Conservation (phyloP, 2,888 invertebrate species). For the Biston stratarius region DNA sequence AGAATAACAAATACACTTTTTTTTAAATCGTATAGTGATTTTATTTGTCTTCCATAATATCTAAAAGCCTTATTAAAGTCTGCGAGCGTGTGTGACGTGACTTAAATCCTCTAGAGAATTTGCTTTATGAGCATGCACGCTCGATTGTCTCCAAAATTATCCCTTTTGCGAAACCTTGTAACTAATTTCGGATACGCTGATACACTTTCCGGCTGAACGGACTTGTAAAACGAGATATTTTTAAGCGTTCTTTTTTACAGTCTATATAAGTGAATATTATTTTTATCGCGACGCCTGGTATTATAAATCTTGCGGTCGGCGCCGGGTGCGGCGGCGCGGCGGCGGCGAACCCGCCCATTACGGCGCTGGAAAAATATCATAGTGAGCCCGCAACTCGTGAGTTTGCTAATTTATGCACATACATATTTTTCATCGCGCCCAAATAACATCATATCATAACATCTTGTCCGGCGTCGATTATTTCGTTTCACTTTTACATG, state of each 20-base stretch:
- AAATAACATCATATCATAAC: constrained; percentile 34
- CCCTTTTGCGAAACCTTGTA: constrained; percentile 19
- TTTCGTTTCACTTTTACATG: constrained; percentile 47
- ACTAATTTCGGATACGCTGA: constrained; percentile 23
- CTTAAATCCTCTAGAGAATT: background rate
- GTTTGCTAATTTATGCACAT: constrained; percentile 41
- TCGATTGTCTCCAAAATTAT: constrained; percentile 1
- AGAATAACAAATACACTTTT: too few species aligned
- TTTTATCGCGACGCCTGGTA: constrained; percentile 47
- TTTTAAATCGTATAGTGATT: too few species aligned
- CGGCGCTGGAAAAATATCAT: constrained; percentile 35
- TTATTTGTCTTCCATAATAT: too few species aligned
- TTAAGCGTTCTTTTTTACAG: constrained; percentile 36
- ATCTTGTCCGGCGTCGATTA: constrained; percentile 31
- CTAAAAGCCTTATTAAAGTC: too few species aligned
- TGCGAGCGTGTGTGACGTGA: too few species aligned
- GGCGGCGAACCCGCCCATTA: constrained; percentile 25
- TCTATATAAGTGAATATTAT: constrained; percentile 42
- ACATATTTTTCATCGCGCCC: constrained; percentile 30
- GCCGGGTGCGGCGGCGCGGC: constrained; percentile 45
- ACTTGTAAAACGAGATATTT: constrained; percentile 42
- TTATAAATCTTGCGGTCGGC: constrained; percentile 57
- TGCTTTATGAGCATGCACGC: constrained; percentile 1
- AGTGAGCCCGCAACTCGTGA: constrained; percentile 44
- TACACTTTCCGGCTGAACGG: constrained; percentile 38